Percentiles rank a stretch among this genome's conserved stretches.
These are phyloP conservation scores for Camponotus fellah DNA, from an alignment of 2,888 invertebrate genomes.

Conservation along the genomic window DNA sequence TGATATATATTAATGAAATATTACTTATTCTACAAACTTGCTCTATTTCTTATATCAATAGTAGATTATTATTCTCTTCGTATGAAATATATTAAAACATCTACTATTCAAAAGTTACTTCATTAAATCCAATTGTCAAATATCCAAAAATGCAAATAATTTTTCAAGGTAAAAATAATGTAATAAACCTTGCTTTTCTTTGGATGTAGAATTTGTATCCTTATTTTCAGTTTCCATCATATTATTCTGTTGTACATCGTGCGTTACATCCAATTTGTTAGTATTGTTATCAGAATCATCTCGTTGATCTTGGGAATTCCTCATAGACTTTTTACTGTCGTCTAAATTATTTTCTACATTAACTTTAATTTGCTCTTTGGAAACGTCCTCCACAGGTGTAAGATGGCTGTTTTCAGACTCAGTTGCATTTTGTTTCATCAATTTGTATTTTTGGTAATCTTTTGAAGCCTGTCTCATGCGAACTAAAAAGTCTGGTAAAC, in stretches of 20 bases:
- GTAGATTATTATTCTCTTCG: slow-evolving; percentile 46
- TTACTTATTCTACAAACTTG: slow-evolving; percentile 31
- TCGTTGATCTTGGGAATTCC: slow-evolving; percentile 13
- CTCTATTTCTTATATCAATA: slow-evolving; percentile 31
- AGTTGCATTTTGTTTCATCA: slow-evolving; percentile 58
- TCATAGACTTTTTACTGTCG: slow-evolving; percentile 1
- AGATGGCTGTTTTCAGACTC: slow-evolving; percentile 13
- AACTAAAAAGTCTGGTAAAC: slow-evolving; percentile 92
- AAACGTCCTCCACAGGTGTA: slow-evolving; percentile 37
- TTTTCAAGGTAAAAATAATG: slow-evolving; percentile 80
- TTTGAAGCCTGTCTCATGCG: slow-evolving; percentile 91
- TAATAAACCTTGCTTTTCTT: slow-evolving; percentile 79
- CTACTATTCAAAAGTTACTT: slow-evolving; percentile 55
- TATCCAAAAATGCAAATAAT: slow-evolving; percentile 80
- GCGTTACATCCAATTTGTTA: background rate
- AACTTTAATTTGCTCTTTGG: slow-evolving; percentile 20
- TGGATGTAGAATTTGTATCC: slow-evolving; percentile 36
- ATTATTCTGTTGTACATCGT: slow-evolving; percentile 22
- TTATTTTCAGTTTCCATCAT: slow-evolving; percentile 45
- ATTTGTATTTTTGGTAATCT: slow-evolving; percentile 88
- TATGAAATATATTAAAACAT: slow-evolving; percentile 55
- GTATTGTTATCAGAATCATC: slow-evolving; percentile 28
- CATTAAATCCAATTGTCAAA: slow-evolving; percentile 49
- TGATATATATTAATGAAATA: slow-evolving; percentile 39
- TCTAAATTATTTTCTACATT: slow-evolving; percentile 6